Conservation (phyloP, 2,113 vertebrate genomes). For the Speoplatyrhinus poulsoni region DNA sequence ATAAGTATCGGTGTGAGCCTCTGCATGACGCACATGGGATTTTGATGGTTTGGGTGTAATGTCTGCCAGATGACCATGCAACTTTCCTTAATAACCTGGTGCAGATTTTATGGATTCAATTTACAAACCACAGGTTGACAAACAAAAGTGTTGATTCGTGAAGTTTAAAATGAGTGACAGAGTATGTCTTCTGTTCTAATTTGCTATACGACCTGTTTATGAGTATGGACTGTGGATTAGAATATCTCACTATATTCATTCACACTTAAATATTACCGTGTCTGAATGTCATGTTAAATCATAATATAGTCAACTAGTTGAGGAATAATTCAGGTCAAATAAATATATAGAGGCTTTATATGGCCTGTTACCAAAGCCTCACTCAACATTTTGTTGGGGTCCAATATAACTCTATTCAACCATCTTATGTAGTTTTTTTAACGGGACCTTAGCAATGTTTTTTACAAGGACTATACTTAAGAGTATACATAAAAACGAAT, state of each 20-base stretch:
- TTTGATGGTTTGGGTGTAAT: constrained; percentile 63
- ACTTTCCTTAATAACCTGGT: constrained; percentile 50
- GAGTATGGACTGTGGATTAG: too few species aligned
- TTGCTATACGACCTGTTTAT: neutral
- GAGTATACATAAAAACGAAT: too few species aligned
- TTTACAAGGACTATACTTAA: too few species aligned
- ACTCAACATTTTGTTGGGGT: too few species aligned
- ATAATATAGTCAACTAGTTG: neutral
- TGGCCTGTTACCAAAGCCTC: too few species aligned
- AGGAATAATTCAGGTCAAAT: neutral
- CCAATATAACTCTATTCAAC: too few species aligned
- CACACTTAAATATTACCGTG: too few species aligned
- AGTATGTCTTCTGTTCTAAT: neutral
- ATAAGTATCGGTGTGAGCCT: constrained; percentile 6
- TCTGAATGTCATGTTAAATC: neutral
- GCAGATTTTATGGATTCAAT: constrained; percentile 71
- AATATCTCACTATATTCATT: too few species aligned
- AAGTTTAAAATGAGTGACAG: neutral
- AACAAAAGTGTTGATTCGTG: constrained; percentile 32
- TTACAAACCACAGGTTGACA: constrained; percentile 71
- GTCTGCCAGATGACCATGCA: constrained; percentile 69
- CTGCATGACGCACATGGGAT: constrained; percentile 40
- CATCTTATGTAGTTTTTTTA: too few species aligned
- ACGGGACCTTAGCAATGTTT: too few species aligned
- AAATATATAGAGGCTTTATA: neutral